phyloP scores from a whole-genome alignment of 2,113 vertebrate genomes.

The Melanerpes formicivorus region DNA sequence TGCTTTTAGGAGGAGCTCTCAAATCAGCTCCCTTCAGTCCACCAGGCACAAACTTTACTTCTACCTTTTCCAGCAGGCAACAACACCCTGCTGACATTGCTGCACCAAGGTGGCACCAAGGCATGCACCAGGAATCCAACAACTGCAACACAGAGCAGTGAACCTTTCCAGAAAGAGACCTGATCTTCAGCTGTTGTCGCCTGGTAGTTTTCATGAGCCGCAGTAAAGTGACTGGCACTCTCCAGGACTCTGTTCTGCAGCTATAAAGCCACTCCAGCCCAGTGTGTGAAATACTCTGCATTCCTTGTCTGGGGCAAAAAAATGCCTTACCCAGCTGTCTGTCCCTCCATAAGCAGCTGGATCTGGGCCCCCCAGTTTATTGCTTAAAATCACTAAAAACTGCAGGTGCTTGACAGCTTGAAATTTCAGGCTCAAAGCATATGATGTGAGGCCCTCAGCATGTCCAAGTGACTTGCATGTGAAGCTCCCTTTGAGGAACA shows the following conservation, averaged over 20 bases:
- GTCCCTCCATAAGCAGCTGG: background rate
- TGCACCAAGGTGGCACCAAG: background rate
- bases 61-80: background rate
- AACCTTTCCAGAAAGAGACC: background rate
- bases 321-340: background rate
- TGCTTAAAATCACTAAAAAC: background rate
- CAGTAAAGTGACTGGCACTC: background rate
- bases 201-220: background rate
- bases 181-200: background rate
- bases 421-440: background rate
- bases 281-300: background rate
- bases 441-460: background rate
- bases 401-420: background rate
- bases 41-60: background rate
- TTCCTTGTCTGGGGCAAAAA: background rate
- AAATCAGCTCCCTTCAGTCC: background rate
- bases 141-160: fast-evolving
- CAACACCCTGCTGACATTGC: fast-evolving
- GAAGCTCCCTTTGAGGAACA: background rate
- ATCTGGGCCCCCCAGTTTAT: background rate
- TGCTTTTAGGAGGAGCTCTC: background rate
- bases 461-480: background rate
- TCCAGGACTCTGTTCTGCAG: background rate
- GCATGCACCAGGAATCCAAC: background rate
- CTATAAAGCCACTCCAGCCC: background rate